A percentile compares a stretch with the other conserved stretches of the same genome.
phyloP scores from a whole-genome alignment of 2,113 vertebrate species.

The Vulpes lagopus region DNA sequence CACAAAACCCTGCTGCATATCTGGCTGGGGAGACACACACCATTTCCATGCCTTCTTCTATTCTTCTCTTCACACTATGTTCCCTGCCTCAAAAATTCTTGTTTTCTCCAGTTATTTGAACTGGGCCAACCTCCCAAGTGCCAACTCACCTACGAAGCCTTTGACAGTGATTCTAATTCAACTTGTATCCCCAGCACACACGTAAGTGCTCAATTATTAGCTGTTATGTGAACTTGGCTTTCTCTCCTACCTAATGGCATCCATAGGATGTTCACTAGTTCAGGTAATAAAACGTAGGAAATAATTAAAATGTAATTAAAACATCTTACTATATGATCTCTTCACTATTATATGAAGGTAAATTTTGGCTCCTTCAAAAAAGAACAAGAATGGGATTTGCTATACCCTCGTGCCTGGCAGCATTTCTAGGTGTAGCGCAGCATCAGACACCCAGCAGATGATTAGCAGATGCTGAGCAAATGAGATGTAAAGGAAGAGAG shows the following conservation, averaged over 20 bases:
- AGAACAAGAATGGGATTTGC: neutral
- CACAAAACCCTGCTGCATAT: neutral
- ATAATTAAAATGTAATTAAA: neutral
- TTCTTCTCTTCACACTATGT: neutral
- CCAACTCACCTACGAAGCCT: neutral
- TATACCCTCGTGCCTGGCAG: neutral
- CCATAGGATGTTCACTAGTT: neutral
- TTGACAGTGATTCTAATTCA: neutral
- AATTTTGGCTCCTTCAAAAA: constrained; percentile 9
- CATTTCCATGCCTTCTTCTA: neutral
- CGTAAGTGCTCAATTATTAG: neutral
- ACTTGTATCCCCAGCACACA: neutral
- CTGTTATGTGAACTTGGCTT: neutral
- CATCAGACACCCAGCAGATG: neutral
- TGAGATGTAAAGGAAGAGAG: neutral
- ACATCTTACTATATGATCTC: neutral
- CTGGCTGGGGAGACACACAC: neutral
- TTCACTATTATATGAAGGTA: neutral
- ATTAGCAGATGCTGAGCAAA: neutral
- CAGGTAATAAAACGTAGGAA: neutral
- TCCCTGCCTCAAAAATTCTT: neutral
- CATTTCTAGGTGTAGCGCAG: neutral
- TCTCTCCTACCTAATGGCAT: neutral
- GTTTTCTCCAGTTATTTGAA: neutral
- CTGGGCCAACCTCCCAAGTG: neutral